Percentiles rank a stretch among this genome's conserved stretches.
These are phyloP conservation scores for Dinoponera quadriceps DNA, from an alignment of 1,140 invertebrate genomes.

Conservation along the genomic window DNA sequence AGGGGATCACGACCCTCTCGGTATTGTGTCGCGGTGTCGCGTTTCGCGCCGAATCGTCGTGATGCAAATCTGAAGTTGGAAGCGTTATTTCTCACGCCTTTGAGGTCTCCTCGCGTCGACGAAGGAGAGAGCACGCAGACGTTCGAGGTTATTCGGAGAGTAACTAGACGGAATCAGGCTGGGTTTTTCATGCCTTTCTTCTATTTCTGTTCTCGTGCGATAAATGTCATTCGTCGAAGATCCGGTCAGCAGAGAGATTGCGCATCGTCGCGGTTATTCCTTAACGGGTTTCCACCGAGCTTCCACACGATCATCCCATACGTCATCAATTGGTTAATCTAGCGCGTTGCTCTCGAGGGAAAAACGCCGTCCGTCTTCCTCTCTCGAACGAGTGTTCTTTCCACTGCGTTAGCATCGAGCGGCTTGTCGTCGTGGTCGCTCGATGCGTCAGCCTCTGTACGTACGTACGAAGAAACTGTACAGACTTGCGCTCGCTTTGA, in stretches of 20 bases:
- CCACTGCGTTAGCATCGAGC: slow-evolving; percentile 37
- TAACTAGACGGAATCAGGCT: too few species aligned
- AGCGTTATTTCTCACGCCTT: not conserved
- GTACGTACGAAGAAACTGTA: slow-evolving; percentile 50
- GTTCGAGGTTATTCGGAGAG: too few species aligned
- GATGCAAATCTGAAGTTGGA: slow-evolving; percentile 3
- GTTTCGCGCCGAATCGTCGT: not conserved
- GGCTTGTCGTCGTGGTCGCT: slow-evolving; percentile 51
- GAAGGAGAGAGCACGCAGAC: too few species aligned
- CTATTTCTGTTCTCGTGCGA: not conserved
- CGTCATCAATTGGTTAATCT: slow-evolving; percentile 21
- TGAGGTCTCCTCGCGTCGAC: not conserved
- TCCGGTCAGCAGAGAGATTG: not conserved
- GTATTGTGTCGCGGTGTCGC: slow-evolving; percentile 39
- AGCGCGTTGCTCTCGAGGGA: not conserved
- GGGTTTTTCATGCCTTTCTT: too few species aligned
- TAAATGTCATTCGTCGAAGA: not conserved
- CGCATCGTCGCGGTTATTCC: not conserved
- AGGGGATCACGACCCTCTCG: slow-evolving; percentile 48
- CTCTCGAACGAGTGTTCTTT: slow-evolving; percentile 36
- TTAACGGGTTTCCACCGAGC: too few species aligned
- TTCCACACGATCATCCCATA: not conserved
- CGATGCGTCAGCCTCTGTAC: slow-evolving; percentile 55
- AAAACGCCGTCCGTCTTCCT: slow-evolving; percentile 7
- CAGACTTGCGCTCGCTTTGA: slow-evolving; percentile 68